phyloP scores from a whole-genome alignment of 2,888 invertebrate species.

The Acanthosepion pharaonis region DNA sequence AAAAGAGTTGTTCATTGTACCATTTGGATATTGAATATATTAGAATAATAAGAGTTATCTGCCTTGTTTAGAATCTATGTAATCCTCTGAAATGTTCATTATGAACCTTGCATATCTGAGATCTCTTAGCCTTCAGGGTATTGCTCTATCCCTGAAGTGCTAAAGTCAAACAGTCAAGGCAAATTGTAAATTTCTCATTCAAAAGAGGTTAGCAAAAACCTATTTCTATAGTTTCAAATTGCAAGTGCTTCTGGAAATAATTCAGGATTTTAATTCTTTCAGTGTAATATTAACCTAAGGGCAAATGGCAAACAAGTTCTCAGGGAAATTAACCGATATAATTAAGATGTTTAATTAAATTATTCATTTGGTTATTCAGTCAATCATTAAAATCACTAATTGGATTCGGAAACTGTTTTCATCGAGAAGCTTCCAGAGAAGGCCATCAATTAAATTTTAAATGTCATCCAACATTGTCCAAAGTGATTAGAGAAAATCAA shows the following conservation, averaged over 20 bases:
- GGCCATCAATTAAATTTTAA: not conserved
- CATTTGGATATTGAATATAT: no score
- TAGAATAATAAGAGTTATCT: no score
- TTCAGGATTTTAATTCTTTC: not conserved
- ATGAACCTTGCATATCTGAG: not conserved
- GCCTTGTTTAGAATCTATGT: not conserved
- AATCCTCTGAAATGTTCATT: not conserved
- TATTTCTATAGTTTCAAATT: not conserved
- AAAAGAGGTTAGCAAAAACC: not conserved
- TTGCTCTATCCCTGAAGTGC: not conserved
- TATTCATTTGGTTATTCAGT: not conserved
- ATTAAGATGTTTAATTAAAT: slow-evolving; percentile 23
- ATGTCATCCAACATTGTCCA: not conserved
- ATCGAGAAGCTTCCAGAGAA: not conserved
- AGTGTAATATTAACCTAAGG: not conserved
- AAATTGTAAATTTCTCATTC: not conserved
- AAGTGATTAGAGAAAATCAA: not conserved
- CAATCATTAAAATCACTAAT: slow-evolving; percentile 33
- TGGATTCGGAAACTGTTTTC: slow-evolving; percentile 20
- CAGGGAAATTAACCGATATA: not conserved
- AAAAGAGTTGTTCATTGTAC: no score
- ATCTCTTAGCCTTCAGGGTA: not conserved
- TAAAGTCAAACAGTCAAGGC: not conserved
- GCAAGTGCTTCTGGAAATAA: slow-evolving; percentile 4
- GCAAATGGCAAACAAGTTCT: not conserved